Percentiles rank a stretch among this genome's conserved stretches.
Conservation (phyloP, 2,113 vertebrate genomes). For the Plectropomus leopardus region DNA sequence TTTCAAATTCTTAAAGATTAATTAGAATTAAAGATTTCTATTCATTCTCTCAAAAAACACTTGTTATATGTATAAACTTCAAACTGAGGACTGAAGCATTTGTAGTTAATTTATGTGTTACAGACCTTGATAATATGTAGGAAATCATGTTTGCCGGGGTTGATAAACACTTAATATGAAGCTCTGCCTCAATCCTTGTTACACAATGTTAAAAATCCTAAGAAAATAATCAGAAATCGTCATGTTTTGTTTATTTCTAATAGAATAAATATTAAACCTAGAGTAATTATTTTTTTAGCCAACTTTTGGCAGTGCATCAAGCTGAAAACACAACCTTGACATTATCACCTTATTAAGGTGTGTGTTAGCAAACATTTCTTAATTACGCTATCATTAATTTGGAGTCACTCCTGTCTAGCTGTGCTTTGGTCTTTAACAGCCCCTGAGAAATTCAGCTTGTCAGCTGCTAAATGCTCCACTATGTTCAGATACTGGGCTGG, state of each 20-base stretch:
- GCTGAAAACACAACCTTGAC: neutral
- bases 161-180: neutral
- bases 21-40: too few species aligned
- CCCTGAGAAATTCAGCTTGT: neutral
- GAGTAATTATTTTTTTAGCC: neutral
- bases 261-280: neutral
- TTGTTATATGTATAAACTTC: constrained; percentile 7
- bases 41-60: constrained; percentile 31
- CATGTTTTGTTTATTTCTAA: neutral
- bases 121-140: neutral
- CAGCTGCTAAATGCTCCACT: neutral
- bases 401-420: neutral
- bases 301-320: neutral
- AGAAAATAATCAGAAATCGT: neutral
- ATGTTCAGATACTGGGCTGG: neutral
- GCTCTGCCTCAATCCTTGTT: neutral
- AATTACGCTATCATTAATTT: neutral
- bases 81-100: neutral
- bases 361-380: neutral
- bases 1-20: too few species aligned
- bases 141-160: neutral
- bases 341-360: neutral
- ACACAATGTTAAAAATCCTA: neutral
- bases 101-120: neutral
- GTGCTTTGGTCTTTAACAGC: neutral